A percentile compares a stretch with the other conserved stretches of the same genome.
Conservation (phyloP, 2,113 vertebrate species). For the Shinisaurus crocodilurus region DNA sequence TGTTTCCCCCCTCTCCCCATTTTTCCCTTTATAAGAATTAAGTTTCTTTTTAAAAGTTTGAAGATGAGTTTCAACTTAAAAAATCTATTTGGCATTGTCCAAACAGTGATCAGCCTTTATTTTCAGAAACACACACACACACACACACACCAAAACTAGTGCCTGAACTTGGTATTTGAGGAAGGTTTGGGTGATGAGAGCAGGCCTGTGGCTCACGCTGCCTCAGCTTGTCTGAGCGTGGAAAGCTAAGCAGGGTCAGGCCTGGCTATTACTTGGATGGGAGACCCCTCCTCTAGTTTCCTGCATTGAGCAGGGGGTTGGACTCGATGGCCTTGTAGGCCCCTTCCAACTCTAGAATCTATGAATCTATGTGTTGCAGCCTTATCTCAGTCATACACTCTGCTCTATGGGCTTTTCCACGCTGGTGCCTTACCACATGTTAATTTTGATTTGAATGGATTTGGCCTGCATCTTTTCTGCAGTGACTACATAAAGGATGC, state of each 20-base stretch:
- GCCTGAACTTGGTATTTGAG: conserved; percentile 51
- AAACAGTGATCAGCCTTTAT: neutral
- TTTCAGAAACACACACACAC: neutral
- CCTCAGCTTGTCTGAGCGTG: no score
- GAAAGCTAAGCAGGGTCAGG: no score
- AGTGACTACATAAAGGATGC: neutral
- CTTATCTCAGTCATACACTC: neutral
- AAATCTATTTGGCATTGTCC: conserved; percentile 13
- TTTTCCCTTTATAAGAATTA: neutral
- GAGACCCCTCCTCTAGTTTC: no score
- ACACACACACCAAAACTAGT: conserved; percentile 17
- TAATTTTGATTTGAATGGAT: neutral
- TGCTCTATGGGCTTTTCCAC: neutral
- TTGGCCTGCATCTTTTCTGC: no score
- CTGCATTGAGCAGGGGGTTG: no score
- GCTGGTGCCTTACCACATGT: neutral
- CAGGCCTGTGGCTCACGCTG: no score
- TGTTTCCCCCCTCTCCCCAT: conserved; percentile 26
- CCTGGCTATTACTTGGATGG: no score
- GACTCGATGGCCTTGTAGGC: no score
- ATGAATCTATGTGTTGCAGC: rapidly evolving
- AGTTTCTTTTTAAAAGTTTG: conserved; percentile 35
- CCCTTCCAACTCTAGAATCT: no score
- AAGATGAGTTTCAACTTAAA: conserved; percentile 23
- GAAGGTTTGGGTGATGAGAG: neutral